Percentiles rank a stretch among this genome's conserved stretches.
These are phyloP conservation scores for Drosophila diplacantha DNA, from an alignment of 2,888 invertebrate species.

Conservation along the genomic window DNA sequence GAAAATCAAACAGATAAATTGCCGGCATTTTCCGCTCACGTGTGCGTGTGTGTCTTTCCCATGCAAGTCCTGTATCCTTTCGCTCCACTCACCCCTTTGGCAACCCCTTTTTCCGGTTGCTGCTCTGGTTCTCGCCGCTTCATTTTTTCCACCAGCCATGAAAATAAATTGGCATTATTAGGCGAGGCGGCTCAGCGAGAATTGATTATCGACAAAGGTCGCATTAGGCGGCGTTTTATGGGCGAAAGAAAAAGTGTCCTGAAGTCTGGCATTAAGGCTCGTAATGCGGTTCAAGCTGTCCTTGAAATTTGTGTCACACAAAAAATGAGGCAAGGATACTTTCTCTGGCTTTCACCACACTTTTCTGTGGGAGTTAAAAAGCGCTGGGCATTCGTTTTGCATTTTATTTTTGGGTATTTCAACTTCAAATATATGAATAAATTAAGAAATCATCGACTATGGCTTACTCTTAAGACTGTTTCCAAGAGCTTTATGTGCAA, in stretches of 20 bases:
- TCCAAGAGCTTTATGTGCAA: neutral
- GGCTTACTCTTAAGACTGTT: neutral
- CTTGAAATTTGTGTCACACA: slow-evolving; percentile 50
- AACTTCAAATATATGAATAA: neutral
- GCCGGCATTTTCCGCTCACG: slow-evolving; percentile 61
- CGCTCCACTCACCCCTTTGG: slow-evolving; percentile 10
- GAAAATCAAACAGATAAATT: slow-evolving; percentile 68
- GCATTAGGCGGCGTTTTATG: slow-evolving; percentile 70
- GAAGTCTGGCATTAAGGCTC: slow-evolving; percentile 17
- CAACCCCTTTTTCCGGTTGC: slow-evolving; percentile 29
- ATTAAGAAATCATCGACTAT: too few species aligned
- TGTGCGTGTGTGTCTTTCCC: slow-evolving; percentile 29
- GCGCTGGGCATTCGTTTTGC: neutral
- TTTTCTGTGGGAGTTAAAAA: neutral
- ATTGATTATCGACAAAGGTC: slow-evolving; percentile 74
- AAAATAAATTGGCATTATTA: slow-evolving; percentile 72
- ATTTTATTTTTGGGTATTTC: neutral
- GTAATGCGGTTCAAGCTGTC: slow-evolving; percentile 42
- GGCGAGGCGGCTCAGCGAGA: slow-evolving; percentile 58
- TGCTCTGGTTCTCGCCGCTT: slow-evolving; percentile 12
- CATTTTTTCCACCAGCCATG: slow-evolving; percentile 13
- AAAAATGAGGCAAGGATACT: neutral
- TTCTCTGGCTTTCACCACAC: neutral
- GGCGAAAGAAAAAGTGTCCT: slow-evolving; percentile 23
- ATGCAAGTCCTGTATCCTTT: slow-evolving; percentile 1